Evolutionary conservation across 2,113 vertebrate species (phyloP).

Genomic region (Peromyscus californicus): DNA sequence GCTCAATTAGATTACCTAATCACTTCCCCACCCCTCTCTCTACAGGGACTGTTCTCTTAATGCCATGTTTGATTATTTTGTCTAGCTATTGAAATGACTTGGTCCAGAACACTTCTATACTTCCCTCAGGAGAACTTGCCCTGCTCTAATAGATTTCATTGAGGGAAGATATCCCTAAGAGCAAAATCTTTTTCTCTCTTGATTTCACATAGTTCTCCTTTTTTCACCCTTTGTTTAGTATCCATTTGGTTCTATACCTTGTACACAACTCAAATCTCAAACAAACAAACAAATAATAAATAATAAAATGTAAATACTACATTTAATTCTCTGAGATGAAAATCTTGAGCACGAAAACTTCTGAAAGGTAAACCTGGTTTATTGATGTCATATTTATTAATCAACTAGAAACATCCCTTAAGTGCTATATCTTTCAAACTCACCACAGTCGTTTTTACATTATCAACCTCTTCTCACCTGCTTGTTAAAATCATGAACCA

Average conservation of each 20-base stretch:
- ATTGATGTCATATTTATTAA: constrained; percentile 7
- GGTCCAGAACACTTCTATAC: constrained; percentile 48
- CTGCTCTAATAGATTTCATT: constrained; percentile 71
- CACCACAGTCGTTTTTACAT: neutral
- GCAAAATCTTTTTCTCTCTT: neutral
- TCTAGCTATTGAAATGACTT: constrained; percentile 66
- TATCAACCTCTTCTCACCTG: neutral
- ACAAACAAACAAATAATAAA: neutral
- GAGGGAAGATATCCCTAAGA: constrained; percentile 61
- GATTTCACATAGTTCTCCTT: constrained; percentile 11
- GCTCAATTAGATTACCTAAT: constrained; percentile 73
- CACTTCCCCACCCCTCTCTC: constrained; percentile 20
- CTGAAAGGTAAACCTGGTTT: neutral
- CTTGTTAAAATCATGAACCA: neutral
- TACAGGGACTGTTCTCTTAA: constrained; percentile 34
- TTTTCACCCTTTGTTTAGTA: constrained; percentile 25
- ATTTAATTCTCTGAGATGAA: neutral
- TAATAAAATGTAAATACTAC: neutral
- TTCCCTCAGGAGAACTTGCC: constrained; percentile 67
- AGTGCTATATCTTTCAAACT: neutral
- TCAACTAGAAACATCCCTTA: neutral
- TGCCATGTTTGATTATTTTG: constrained; percentile 70
- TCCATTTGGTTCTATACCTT: neutral
- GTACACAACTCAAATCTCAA: neutral
- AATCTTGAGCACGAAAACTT: neutral